These are phyloP conservation scores for Drosophila mulleri DNA, from an alignment of 2,888 invertebrate species.

Conservation along the genomic window DNA sequence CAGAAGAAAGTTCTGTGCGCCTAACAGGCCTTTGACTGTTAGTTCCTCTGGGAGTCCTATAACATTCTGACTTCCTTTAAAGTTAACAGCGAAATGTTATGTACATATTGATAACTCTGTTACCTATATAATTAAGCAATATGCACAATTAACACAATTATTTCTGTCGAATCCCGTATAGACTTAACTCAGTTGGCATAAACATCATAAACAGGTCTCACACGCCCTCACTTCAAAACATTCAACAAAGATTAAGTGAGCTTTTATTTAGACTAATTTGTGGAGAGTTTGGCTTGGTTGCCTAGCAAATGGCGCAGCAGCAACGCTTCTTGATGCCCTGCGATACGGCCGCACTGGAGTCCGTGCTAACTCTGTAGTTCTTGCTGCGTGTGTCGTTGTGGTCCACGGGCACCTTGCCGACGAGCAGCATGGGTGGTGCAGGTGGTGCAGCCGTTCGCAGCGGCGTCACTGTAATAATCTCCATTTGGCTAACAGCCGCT, in stretches of 20 bases:
- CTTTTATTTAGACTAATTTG: not conserved
- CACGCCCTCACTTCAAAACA: not conserved
- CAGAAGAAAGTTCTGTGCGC: not conserved
- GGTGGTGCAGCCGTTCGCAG: not conserved
- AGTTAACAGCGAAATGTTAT: too few relatives aligned
- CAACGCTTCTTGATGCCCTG: conserved; percentile 32
- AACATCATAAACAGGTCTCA: too few relatives aligned
- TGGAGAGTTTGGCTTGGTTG: not conserved
- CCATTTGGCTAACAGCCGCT: conserved; percentile 13
- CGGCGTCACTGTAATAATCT: conserved; percentile 27
- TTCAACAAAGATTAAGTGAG: not conserved
- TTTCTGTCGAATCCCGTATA: not conserved
- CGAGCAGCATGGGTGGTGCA: conserved; percentile 30
- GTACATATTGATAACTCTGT: not conserved
- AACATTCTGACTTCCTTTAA: not conserved
- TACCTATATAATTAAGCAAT: too few relatives aligned
- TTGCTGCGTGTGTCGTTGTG: conserved; percentile 32
- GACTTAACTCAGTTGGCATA: not conserved
- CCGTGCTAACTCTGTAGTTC: conserved; percentile 47
- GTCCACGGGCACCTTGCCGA: conserved; percentile 37
- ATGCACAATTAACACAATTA: too few relatives aligned
- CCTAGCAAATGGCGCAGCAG: conserved; percentile 41
- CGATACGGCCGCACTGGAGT: conserved; percentile 23
- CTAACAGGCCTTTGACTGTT: not conserved
- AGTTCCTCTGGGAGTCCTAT: too few relatives aligned